phyloP scores from a whole-genome alignment of 2,888 invertebrate species.

The Acleris cristana region DNA sequence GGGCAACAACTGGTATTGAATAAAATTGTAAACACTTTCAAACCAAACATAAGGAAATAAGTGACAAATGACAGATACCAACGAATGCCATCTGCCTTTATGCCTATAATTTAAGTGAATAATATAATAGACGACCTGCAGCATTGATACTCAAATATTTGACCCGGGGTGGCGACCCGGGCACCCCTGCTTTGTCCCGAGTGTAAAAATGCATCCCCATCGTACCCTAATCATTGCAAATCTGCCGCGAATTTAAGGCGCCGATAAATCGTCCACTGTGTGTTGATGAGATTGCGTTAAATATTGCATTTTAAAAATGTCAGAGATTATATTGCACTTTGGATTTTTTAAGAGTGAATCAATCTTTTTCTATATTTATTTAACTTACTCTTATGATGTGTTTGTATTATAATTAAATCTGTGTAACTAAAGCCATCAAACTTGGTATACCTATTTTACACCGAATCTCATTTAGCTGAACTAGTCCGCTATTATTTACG shows the following conservation, averaged over 20 bases:
- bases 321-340: too few relatives aligned
- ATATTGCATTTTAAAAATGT: neutral
- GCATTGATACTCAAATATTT: conserved; percentile 61
- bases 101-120: conserved; percentile 36
- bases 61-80: conserved; percentile 5
- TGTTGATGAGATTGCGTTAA: conserved; percentile 7
- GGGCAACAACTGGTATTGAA: too few relatives aligned
- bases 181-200: conserved; percentile 48
- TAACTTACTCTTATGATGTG: too few relatives aligned
- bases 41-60: neutral
- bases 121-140: conserved; percentile 40
- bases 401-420: too few relatives aligned
- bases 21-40: too few relatives aligned
- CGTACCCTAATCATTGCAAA: conserved; percentile 62
- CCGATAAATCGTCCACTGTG: conserved; percentile 41
- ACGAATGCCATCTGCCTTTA: conserved; percentile 34
- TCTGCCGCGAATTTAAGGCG: conserved; percentile 60
- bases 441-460: too few relatives aligned
- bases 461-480: neutral
- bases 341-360: too few relatives aligned
- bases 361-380: too few relatives aligned
- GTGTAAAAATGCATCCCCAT: conserved; percentile 69
- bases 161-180: conserved; percentile 64
- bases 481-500: conserved; percentile 23
- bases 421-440: too few relatives aligned